Evolutionary conservation across 2,797 vertebrate species (phyloP), one percentile per base, ranked within the genome.

Genomic region (Pantherophis vulpinus): DNA sequence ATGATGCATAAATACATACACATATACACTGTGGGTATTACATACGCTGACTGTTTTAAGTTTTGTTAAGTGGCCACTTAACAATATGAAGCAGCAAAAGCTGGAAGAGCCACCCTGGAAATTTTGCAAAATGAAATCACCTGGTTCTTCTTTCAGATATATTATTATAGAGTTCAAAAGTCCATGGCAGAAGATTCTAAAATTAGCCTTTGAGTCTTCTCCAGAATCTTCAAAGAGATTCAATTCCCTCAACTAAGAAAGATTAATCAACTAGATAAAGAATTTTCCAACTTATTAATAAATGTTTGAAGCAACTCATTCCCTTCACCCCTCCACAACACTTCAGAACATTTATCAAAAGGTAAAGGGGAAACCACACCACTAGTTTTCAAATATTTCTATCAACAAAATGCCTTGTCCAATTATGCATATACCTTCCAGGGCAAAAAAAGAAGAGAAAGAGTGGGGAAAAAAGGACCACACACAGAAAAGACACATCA

Each of bases 71-170:
- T 27, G 74, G 11, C 63, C 63, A 25, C 91, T 93, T 37, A 88
- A 23, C 90, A 90, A 29, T 11, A 27, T 0, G 87, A 13, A 7
- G 93, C 70, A 14, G 90, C 91, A 56, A 93, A 86, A n/a, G 27
- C 66, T 23, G 1, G 1, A 20, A 25, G 89, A 59, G 54, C 10
- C 13, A 79, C 14, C 47, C 89, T 0, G 0, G 11, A 25, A 94
- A 89, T 91, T 66, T 87, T 86, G 90, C 93, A 92, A 95, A 91
- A n/a, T 94, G 93, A 95, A 91, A n/a, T 94, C 54, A 61, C 54
- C n/a, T 59, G 25, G 58, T 32, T 51, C 61, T 66, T 56, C 29
- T 0, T 56, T 66, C 61, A 27, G 1, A 79, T 83, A 83, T 47
- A 93, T 60, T 1, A 88, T 37, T 91, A 32, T 90, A 86, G 93